These are phyloP conservation scores for Harpegnathos saltator DNA, from an alignment of 1,140 invertebrate species.

Conservation along the genomic window DNA sequence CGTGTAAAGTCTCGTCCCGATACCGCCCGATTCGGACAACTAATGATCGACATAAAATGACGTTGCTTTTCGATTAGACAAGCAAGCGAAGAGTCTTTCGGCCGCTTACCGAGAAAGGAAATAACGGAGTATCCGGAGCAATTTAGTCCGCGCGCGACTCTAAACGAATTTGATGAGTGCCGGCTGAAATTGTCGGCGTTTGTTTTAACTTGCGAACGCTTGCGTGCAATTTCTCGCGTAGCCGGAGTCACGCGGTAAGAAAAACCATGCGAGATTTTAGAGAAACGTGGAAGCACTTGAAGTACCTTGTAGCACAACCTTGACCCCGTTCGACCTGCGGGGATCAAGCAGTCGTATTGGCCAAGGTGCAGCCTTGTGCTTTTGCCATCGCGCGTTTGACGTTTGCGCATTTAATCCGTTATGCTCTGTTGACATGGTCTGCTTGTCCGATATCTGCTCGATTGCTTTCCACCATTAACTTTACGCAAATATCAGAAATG, in stretches of 20 bases:
- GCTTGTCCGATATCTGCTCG: not conserved
- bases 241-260: not conserved
- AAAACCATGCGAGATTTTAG: conserved; percentile 49
- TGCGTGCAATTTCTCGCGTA: conserved; percentile 18
- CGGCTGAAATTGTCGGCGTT: not conserved
- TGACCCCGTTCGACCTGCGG: conserved; percentile 70
- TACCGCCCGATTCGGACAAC: not conserved
- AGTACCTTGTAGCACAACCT: conserved; percentile 67
- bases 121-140: no score
- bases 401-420: conserved; percentile 16
- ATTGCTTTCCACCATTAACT: not conserved
- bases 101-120: not conserved
- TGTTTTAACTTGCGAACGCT: not conserved
- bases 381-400: conserved; percentile 51
- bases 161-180: not conserved
- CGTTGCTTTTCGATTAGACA: not conserved
- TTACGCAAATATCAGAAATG: not conserved
- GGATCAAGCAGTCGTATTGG: conserved; percentile 54
- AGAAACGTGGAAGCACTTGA: conserved; percentile 74
- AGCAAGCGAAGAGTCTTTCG: no score
- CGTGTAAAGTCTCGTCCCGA: not conserved
- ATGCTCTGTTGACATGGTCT: not conserved
- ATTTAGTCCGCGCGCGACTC: not conserved
- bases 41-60: not conserved
- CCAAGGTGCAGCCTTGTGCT: conserved; percentile 63